Percentiles rank a stretch among this genome's conserved stretches.
Conservation (phyloP, 2,113 vertebrate species). For the Pristiophorus japonicus region DNA sequence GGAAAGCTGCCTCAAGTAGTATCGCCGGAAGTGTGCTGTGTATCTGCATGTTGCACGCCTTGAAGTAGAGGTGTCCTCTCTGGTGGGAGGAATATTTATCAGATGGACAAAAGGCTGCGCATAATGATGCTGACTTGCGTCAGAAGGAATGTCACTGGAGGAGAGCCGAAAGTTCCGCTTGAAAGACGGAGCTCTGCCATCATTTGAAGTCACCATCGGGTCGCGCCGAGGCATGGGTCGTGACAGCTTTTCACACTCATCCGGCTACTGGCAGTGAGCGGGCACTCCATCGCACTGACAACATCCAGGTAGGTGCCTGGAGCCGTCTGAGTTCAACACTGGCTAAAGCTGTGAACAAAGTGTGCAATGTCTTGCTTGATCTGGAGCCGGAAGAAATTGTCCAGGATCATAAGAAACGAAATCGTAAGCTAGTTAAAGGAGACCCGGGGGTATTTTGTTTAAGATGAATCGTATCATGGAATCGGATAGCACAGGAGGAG, state of each 20-base stretch:
- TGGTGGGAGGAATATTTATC: background rate
- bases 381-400: background rate
- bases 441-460: background rate
- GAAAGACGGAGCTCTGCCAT: background rate
- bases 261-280: background rate
- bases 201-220: background rate
- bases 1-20: background rate
- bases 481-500: background rate
- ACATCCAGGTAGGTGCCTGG: background rate
- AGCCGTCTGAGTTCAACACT: background rate
- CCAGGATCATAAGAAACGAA: background rate
- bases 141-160: constrained; percentile 6
- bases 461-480: background rate
- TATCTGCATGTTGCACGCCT: background rate
- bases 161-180: too few species aligned
- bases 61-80: background rate
- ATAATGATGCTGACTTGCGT: background rate
- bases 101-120: background rate
- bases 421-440: background rate
- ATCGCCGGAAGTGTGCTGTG: background rate
- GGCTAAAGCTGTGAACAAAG: background rate
- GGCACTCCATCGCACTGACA: too few species aligned
- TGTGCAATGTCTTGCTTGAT: background rate
- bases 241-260: background rate
- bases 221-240: background rate